phyloP scores from a whole-genome alignment of 2,113 vertebrate species.

The Acinonyx jubatus region DNA sequence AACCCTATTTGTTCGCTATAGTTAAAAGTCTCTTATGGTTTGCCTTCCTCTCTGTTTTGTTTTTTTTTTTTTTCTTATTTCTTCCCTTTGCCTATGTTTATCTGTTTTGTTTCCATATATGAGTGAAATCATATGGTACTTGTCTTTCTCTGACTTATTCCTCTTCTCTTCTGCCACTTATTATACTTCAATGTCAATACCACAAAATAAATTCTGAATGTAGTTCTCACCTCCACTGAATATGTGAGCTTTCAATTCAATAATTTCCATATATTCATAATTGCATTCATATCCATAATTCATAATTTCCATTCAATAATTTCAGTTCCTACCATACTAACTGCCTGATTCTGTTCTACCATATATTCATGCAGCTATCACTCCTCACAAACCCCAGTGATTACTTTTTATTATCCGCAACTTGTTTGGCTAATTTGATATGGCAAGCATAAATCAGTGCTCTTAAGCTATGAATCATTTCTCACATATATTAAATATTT shows the following conservation, averaged over 20 bases:
- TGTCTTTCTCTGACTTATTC: too few species aligned
- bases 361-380: background rate
- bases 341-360: background rate
- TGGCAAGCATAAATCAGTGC: background rate
- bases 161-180: background rate
- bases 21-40: too few species aligned
- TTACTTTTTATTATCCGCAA: background rate
- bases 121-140: too few species aligned
- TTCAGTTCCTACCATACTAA: background rate
- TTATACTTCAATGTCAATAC: background rate
- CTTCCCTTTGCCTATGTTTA: too few species aligned
- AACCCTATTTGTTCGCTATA: too few species aligned
- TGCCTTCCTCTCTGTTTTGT: too few species aligned
- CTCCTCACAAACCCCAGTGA: background rate
- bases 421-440: background rate
- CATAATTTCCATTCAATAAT: background rate
- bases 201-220: background rate
- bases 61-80: too few species aligned
- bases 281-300: too few species aligned
- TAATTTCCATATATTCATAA: background rate
- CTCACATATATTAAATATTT: background rate
- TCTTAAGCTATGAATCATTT: background rate
- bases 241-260: background rate
- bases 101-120: too few species aligned
- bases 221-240: background rate